These are phyloP conservation scores for Tetragonula carbonaria DNA, from an alignment of 2,888 invertebrate species.

Conservation along the genomic window DNA sequence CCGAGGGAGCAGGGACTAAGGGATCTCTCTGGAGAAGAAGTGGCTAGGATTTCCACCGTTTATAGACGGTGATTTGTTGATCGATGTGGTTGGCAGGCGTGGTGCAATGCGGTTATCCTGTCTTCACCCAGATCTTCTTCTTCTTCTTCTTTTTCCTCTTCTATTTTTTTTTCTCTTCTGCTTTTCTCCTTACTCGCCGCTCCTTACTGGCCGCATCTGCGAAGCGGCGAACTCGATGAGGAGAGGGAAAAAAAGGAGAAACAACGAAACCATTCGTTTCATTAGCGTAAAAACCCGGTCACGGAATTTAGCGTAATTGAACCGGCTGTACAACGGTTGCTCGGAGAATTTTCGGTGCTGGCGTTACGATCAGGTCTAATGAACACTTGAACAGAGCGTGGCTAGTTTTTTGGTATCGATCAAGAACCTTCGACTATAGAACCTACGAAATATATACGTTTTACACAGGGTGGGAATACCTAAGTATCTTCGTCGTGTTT, in stretches of 20 bases:
- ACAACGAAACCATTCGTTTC: constrained; percentile 47
- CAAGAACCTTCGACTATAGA: constrained; percentile 8
- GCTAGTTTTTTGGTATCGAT: constrained; percentile 59
- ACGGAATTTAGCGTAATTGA: constrained; percentile 64
- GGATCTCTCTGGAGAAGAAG: constrained; percentile 7
- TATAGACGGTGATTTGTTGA: constrained; percentile 73
- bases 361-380: constrained; percentile 20
- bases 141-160: too few species aligned
- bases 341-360: background rate
- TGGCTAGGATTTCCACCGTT: constrained; percentile 22
- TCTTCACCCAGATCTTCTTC: constrained; percentile 32
- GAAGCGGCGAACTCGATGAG: constrained; percentile 22
- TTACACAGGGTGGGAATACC: too few species aligned
- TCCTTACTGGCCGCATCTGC: background rate
- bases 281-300: constrained; percentile 39
- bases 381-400: constrained; percentile 34
- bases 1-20: background rate
- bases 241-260: constrained; percentile 16
- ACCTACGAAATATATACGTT: constrained; percentile 19
- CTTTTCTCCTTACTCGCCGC: too few species aligned
- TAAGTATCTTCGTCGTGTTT: too few species aligned
- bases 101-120: constrained; percentile 68
- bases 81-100: constrained; percentile 71
- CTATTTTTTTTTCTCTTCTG: too few species aligned
- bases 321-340: constrained; percentile 34